phyloP scores from a whole-genome alignment of 2,888 invertebrate species.

The Sialis lutaria region DNA sequence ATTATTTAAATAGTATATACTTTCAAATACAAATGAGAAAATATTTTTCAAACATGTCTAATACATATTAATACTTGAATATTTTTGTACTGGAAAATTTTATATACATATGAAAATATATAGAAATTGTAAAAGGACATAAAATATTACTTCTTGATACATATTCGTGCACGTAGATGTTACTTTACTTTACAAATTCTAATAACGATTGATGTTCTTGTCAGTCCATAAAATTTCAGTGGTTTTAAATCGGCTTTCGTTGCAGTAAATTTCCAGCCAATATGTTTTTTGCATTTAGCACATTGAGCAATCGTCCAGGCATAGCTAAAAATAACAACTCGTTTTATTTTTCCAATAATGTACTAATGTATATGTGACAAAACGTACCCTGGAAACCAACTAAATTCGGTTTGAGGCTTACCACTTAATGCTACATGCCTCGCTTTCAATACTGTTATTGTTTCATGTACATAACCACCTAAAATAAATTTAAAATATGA shows the following conservation, averaged over 20 bases:
- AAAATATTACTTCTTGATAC: no score
- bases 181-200: background rate
- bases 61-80: no score
- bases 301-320: slow-evolving; percentile 67
- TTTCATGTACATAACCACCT: slow-evolving; percentile 63
- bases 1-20: no score
- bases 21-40: no score
- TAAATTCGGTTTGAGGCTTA: slow-evolving; percentile 49
- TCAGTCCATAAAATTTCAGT: slow-evolving; percentile 51
- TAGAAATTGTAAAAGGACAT: no score
- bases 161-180: background rate
- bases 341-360: background rate
- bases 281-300: slow-evolving; percentile 41
- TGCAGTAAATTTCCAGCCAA: slow-evolving; percentile 71
- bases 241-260: slow-evolving; percentile 40
- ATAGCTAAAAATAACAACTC: slow-evolving; percentile 33
- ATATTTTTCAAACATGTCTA: no score
- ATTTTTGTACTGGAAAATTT: no score
- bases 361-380: background rate
- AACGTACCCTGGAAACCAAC: slow-evolving; percentile 70
- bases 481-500: slow-evolving; percentile 3
- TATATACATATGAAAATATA: no score
- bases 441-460: slow-evolving; percentile 46
- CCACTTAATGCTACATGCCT: slow-evolving; percentile 30
- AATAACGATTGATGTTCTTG: slow-evolving; percentile 16